Evolutionary conservation across 2,113 vertebrate species (phyloP).

Genomic region (human (Homo sapiens)): GRCh38 chr1:9034001-9034500

Average conservation of each 20-base stretch:
- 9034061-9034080: background rate
- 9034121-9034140: background rate
- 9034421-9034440: background rate
- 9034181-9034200: background rate
- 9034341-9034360: background rate
- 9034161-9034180: background rate
- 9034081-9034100: background rate
- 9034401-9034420: background rate
- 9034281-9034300: background rate
- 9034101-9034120: background rate
- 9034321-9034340: accelerated
- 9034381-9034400: accelerated
- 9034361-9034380: background rate
- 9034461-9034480: background rate
- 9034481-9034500: background rate
- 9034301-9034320: background rate
- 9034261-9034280: background rate
- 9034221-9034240: background rate
- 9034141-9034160: background rate
- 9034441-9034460: accelerated
- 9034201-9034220: background rate
- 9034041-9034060: background rate
- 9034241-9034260: no score
- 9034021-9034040: no score
- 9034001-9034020: background rate